phyloP scores from a whole-genome alignment of 2,888 invertebrate genomes.

The Argyresthia albistria region DNA sequence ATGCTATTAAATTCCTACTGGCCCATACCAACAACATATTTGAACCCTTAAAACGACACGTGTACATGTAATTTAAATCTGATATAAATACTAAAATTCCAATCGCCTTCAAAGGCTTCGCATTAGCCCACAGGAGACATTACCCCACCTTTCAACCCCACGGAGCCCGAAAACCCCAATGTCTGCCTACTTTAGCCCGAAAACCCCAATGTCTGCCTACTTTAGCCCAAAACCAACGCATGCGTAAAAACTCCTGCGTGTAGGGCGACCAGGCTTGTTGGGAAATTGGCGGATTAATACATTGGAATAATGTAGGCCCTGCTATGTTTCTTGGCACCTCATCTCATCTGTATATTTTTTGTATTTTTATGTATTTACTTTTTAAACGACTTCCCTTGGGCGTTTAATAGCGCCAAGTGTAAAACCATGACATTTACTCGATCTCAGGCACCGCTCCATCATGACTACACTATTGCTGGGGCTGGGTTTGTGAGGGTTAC shows the following conservation, averaged over 20 bases:
- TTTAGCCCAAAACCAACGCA: conserved; percentile 62
- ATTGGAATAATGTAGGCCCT: too few relatives aligned
- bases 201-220: conserved; percentile 66
- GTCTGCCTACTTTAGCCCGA: conserved; percentile 60
- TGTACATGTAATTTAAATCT: conserved; percentile 70
- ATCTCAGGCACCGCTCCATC: too few relatives aligned
- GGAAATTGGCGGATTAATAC: too few relatives aligned
- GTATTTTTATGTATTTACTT: too few relatives aligned
- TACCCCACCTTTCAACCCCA: conserved; percentile 25
- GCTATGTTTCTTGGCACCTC: too few relatives aligned
- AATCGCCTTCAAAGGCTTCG: conserved; percentile 65
- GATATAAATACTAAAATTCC: conserved; percentile 71
- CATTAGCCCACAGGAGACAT: conserved; percentile 47
- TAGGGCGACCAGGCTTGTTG: too few relatives aligned
- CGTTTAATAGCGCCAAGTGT: too few relatives aligned
- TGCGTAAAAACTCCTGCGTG: conserved; percentile 41
- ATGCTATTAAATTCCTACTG: neutral
- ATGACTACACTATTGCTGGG: too few relatives aligned
- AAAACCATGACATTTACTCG: too few relatives aligned
- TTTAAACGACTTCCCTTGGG: too few relatives aligned
- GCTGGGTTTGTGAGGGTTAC: too few relatives aligned
- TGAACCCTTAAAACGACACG: conserved; percentile 42
- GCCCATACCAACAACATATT: conserved; percentile 49
- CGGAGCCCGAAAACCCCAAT: conserved; percentile 63
- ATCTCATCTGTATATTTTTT: too few relatives aligned